Evolutionary conservation across 2,113 vertebrate genomes (phyloP).

Genomic region (Micromys minutus): DNA sequence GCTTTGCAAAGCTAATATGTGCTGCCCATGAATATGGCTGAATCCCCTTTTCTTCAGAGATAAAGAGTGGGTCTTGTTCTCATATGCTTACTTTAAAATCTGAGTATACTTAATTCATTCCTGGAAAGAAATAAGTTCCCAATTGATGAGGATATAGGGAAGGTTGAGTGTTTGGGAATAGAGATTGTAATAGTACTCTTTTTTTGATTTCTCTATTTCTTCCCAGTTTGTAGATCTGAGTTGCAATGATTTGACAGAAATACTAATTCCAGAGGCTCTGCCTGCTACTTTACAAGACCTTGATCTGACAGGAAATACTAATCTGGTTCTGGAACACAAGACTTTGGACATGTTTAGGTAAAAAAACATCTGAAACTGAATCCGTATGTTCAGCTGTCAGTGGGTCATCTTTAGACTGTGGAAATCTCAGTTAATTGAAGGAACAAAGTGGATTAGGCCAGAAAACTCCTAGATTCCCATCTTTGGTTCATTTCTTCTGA

Average conservation of each 20-base stretch:
- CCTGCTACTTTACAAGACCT: slow-evolving; percentile 93
- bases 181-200: slow-evolving; percentile 66
- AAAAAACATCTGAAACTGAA: slow-evolving; percentile 52
- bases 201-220: slow-evolving; percentile 47
- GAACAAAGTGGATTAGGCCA: not conserved
- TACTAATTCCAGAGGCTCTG: slow-evolving; percentile 92
- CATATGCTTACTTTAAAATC: not conserved
- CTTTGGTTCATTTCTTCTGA: not conserved
- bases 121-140: slow-evolving; percentile 42
- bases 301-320: slow-evolving; percentile 95
- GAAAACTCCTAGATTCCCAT: not conserved
- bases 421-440: not conserved
- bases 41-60: slow-evolving; percentile 1
- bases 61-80: not conserved
- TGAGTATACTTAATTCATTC: not conserved
- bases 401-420: not conserved
- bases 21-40: not conserved
- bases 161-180: not conserved
- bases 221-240: slow-evolving; percentile 95
- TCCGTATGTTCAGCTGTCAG: not conserved
- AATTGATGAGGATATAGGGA: not conserved
- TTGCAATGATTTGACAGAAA: slow-evolving; percentile 96
- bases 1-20: not conserved
- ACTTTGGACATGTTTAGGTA: slow-evolving; percentile 97
- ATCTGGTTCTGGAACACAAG: slow-evolving; percentile 95